Evolutionary conservation across 2,888 invertebrate species (phyloP), one percentile per base, ranked within the genome.

Genomic region (Drosophila mulleri): DNA sequence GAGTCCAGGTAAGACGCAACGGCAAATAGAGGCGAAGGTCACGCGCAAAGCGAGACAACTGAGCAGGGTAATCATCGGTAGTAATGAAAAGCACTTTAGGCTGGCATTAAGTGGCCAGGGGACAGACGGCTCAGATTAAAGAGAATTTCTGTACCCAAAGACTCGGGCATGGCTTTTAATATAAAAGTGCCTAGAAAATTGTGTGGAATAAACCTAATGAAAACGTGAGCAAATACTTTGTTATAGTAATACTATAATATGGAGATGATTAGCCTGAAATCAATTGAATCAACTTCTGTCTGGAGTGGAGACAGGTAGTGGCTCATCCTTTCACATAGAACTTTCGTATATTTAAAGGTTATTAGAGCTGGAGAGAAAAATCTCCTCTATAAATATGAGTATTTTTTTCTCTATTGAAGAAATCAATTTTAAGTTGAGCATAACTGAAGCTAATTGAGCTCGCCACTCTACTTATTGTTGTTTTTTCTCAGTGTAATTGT

Each of bases 31-130:
- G 16, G n/a, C 16, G 12, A 37, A 39, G 20, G 44, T 44, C 50
- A 26, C 12, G 7, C 14, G n/a, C 39, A 35, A n/a, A 48, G 32
- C 29, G 29, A 26, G 29, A 12, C 42, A 47, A 20, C 32, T 29
- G 41, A 29, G 52, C 41, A 8, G 42, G 41, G 18, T 20, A 20
- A 48, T 56, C 64, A 56, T 56, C 41, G 18, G 59, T 32, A 41
- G 42, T 56, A 37, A 50, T 53, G 39, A 48, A 41, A 45, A 60
- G 52, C 45, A 69, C 60, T 64, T 29, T 35, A 67, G 48, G 7
- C 7, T 11, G 29, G 23, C 41, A 42, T 48, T 32, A 47, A 63
- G 63, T 57, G 45, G 69, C 57, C 56, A 39, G 18, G 37, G 52
- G 52, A 20, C 37, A 42, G 52, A 26, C 14, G 23, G 7, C 35